These are phyloP conservation scores for Ancistrus triradiatus DNA, from an alignment of 2,113 vertebrate genomes.

Conservation along the genomic window DNA sequence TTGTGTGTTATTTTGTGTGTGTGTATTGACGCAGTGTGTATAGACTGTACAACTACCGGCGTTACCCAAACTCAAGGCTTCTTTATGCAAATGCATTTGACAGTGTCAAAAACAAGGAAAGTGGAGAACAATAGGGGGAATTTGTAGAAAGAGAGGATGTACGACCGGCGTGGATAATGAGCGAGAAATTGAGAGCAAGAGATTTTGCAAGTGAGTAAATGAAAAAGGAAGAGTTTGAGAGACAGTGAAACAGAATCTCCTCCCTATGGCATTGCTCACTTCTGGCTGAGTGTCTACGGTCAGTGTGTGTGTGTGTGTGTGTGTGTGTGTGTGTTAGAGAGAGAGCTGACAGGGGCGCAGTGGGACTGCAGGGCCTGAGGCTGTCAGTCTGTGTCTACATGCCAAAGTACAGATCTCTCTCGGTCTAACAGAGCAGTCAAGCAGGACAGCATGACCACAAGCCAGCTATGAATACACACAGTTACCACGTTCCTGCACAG, in stretches of 20 bases:
- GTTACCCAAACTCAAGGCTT: conserved; percentile 16
- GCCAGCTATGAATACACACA: conserved; percentile 7
- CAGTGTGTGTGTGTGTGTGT: conserved; percentile 4
- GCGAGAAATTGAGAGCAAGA: no score
- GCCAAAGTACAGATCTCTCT: conserved; percentile 9
- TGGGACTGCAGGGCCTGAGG: conserved; percentile 11
- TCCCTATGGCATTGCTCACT: not conserved
- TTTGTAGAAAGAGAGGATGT: not conserved
- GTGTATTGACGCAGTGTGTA: not conserved
- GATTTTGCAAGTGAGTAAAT: no score
- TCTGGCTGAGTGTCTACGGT: not conserved
- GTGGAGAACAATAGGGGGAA: not conserved
- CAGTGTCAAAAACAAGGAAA: conserved; percentile 11
- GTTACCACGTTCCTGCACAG: not conserved
- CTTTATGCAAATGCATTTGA: conserved; percentile 23
- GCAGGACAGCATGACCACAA: conserved; percentile 21
- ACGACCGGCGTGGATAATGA: no score
- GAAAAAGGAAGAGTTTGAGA: no score
- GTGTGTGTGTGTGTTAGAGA: not conserved
- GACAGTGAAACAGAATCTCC: not conserved
- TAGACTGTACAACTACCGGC: conserved; percentile 2
- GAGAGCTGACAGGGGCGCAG: not conserved
- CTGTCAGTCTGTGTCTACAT: conserved; percentile 22
- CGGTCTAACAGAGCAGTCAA: conserved; percentile 21
- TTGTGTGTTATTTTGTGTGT: conserved; percentile 3